A percentile compares a stretch with the other conserved stretches of the same genome.
Conservation (phyloP, 2,113 vertebrate genomes). For the Anoplopoma fimbria region DNA sequence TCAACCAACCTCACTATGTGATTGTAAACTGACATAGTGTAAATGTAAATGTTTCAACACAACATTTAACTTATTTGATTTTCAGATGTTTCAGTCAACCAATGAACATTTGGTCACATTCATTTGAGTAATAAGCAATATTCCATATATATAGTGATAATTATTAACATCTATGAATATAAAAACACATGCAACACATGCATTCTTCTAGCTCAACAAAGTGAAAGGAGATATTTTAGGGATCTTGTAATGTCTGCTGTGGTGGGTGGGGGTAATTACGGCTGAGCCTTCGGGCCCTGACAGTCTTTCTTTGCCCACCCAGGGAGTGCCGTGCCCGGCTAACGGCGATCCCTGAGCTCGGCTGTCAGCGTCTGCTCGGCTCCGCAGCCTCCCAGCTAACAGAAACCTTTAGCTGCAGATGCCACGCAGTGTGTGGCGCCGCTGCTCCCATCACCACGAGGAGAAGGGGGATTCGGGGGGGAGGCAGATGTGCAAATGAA, state of each 20-base stretch:
- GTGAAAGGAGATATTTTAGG: slow-evolving; percentile 40
- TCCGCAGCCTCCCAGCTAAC: slow-evolving; percentile 56
- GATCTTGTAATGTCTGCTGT: slow-evolving; percentile 46
- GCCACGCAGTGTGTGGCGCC: slow-evolving; percentile 56
- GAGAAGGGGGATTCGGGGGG: slow-evolving; percentile 19
- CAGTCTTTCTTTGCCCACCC: slow-evolving; percentile 58
- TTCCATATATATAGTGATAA: no score
- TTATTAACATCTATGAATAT: background rate
- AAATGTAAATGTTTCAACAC: no score
- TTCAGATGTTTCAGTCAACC: no score
- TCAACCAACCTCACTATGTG: no score
- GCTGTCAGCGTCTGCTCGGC: slow-evolving; percentile 54
- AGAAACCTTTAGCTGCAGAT: slow-evolving; percentile 73
- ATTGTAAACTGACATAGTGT: no score
- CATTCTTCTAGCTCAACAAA: slow-evolving; percentile 37
- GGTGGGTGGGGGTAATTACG: slow-evolving; percentile 53
- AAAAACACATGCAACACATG: slow-evolving; percentile 3
- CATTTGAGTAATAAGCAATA: no score
- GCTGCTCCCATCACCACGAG: slow-evolving; percentile 8
- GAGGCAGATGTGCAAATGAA: slow-evolving; percentile 30
- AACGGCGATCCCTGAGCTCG: slow-evolving; percentile 31
- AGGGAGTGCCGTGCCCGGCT: slow-evolving; percentile 40
- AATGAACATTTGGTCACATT: no score
- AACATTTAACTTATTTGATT: no score
- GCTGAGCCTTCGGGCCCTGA: slow-evolving; percentile 50